Base-by-base conservation (phyloP, 2,888 invertebrate species). In the Drosophila koepferae region DNA sequence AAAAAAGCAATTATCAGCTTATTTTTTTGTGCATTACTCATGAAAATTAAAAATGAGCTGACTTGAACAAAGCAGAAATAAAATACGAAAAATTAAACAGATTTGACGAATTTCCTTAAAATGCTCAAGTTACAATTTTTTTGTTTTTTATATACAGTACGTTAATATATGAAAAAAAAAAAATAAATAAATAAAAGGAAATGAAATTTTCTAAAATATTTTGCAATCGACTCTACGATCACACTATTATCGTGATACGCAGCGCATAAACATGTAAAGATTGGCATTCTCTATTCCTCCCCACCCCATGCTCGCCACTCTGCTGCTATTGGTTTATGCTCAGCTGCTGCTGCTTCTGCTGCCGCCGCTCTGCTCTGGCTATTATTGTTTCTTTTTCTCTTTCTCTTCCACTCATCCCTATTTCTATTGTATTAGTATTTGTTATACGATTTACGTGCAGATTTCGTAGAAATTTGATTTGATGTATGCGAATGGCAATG, bases 401-500 rank as follows among this genome's bases (percentile, higher is more conserved):
- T 18, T 40, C 59, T 64, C 48, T 46, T n/a, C 40, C 40, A 46
- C 55, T 46, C 64, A 63, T 68, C 60, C 56, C 43, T 58, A 51
- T 62, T 46, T 72, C 67, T 61, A 71, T 81, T 79, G 80, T 82
- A 51, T 75, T 56, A 51, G 75, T 75, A 43, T 75, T 80, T 74
- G 82, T 76, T 70, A 51, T 74, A 74, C 73, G 80, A 74, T 77
- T 76, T 74, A 66, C 70, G 74, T 65, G 72, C 74, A 74, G 83
- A 81, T 81, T 81, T 83, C 83, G 76, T 81, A 74, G 83, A 82
- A 82, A 82, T 82, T 78, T 72, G 41, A 70, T 77, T 78, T 79
- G 62, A 79, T 72, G 63, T 54, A 48, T 67, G 18, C 59, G 49
- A 51, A 28, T 55, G 18, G 34, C 48, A 64, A 38, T 63, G 54